Percentiles rank a stretch among this genome's conserved stretches.
Conservation (phyloP, 2,113 vertebrate species). For the Psilopsiagon aymara region DNA sequence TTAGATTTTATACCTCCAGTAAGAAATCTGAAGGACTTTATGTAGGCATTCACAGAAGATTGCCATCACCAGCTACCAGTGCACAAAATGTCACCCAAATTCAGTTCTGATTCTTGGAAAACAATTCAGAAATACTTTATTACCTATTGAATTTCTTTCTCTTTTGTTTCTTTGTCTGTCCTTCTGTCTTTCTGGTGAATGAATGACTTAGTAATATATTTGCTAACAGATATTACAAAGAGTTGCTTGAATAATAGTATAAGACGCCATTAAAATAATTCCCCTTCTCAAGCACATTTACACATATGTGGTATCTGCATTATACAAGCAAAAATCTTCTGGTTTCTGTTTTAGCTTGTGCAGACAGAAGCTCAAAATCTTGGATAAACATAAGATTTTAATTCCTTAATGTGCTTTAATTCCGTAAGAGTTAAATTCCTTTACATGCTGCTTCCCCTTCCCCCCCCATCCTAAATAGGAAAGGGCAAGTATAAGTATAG, state of each 20-base stretch:
- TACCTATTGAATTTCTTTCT: background rate
- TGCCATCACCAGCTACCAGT: background rate
- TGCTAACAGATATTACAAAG: background rate
- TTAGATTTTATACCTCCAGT: background rate
- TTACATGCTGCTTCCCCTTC: background rate
- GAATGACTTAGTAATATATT: background rate
- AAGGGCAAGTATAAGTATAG: background rate
- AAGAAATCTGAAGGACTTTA: background rate
- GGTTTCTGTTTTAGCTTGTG: background rate
- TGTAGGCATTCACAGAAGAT: background rate
- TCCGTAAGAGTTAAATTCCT: background rate
- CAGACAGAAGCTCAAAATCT: background rate
- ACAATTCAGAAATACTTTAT: background rate
- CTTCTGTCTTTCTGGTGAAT: background rate
- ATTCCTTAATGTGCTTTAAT: background rate
- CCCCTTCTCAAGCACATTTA: background rate
- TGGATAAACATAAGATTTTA: background rate
- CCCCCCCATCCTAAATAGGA: background rate
- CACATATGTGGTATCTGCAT: background rate
- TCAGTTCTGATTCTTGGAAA: background rate
- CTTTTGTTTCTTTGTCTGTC: background rate
- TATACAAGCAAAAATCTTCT: background rate
- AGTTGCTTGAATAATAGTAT: background rate
- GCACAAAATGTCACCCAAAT: background rate
- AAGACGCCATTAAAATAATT: background rate